Conservation (phyloP, 2,113 vertebrate species). For the Catharus fuscescens region DNA sequence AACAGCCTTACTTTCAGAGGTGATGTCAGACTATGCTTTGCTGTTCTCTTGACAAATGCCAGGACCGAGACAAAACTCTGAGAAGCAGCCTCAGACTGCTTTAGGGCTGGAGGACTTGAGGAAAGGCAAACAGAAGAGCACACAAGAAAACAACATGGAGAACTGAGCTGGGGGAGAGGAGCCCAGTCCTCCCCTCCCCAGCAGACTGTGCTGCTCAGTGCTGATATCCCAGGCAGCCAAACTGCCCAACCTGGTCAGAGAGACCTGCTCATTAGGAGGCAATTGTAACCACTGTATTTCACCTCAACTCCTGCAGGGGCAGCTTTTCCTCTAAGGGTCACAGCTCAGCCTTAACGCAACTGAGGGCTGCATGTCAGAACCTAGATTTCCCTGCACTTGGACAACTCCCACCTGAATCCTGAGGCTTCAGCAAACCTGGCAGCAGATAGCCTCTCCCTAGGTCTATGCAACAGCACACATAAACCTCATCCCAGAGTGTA, state of each 20-base stretch:
- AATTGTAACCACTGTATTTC: neutral
- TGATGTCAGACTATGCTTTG: neutral
- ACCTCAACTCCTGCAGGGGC: neutral
- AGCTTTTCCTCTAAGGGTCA: neutral
- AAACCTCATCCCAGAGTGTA: neutral
- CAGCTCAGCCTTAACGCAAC: neutral
- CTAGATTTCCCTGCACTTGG: neutral
- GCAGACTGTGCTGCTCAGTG: neutral
- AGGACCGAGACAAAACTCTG: neutral
- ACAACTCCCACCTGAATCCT: neutral
- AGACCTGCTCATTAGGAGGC: neutral
- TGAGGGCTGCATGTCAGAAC: neutral
- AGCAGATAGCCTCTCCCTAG: neutral
- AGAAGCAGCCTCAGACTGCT: neutral
- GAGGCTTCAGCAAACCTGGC: neutral
- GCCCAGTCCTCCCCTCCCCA: neutral
- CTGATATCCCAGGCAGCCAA: neutral
- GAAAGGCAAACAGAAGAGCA: neutral
- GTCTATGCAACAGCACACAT: neutral
- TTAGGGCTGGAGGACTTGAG: neutral
- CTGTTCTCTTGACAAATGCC: slow-evolving; percentile 6
- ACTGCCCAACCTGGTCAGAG: neutral
- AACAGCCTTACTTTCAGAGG: slow-evolving; percentile 17
- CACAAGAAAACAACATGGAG: neutral
- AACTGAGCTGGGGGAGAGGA: neutral